Evolutionary conservation across 2,113 vertebrate genomes (phyloP), one percentile per base, ranked within the genome.

Genomic region (Elanoides forficatus): DNA sequence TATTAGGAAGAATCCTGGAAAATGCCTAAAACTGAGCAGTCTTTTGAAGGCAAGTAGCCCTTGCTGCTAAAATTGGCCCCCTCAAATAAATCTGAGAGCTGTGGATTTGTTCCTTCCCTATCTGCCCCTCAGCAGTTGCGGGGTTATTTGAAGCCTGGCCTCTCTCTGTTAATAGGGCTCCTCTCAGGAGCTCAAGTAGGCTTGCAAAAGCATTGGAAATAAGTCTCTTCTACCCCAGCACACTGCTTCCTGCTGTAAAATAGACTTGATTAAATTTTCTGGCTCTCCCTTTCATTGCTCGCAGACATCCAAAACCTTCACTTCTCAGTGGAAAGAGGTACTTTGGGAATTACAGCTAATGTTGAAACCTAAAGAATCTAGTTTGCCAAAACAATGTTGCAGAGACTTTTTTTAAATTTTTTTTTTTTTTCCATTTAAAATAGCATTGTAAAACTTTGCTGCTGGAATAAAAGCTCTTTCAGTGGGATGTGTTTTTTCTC

Each of bases 261-360:
- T 40, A 86, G 75, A 59, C 85, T 95, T 95, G 94, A 95, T 95
- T 93, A 95, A 96, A 95, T 92, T 92, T 95, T 93, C 73, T 93
- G 82, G 30, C 60, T 89, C 86, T 93, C 80, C 86, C 62, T 85
- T 88, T 87, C 76, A n/a, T 85, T 65, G 60, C 95, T 94, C 0
- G 2, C 60, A 94, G 88, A 92, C 82, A 81, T 86, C 72, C 63
- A 92, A 89, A 92, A 62, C 72, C 87, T 87, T 78, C 43, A 32
- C 83, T 91, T 93, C 42, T 71, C 34, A 52, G 80, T 89, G 73
- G 73, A 94, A 86, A 67, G 68, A 74, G 58, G 80, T 81, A 43
- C 2, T 5, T 22, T 29, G 70, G 80, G 94, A 95, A 81, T 96
- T 84, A 26, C 21, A 71, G 2, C 52, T 84, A 40, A 86, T 45